Percentiles rank a stretch among this genome's conserved stretches.
Evolutionary conservation across 2,797 vertebrate species (phyloP).

Genomic region (Pampus argenteus): DNA sequence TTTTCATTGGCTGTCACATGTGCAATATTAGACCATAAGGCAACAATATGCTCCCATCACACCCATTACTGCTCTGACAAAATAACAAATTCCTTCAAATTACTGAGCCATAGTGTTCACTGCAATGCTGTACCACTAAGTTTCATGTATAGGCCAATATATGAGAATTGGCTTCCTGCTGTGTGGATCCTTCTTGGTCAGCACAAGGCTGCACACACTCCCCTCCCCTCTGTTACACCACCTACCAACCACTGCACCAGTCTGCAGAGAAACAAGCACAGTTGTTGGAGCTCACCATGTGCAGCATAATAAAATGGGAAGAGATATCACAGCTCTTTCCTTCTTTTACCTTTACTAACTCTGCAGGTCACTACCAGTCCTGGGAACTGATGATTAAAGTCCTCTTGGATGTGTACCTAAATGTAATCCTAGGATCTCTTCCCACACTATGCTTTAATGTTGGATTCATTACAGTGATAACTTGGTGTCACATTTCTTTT

Average conservation of each 20-base stretch:
- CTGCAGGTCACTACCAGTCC: background rate
- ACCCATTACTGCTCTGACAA: conserved; percentile 19
- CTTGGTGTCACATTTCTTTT: background rate
- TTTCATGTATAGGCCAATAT: conserved; percentile 19
- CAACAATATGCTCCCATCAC: conserved; percentile 14
- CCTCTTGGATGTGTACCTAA: no score
- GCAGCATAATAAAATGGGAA: conserved; percentile 33
- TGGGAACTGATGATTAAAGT: background rate
- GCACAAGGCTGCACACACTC: conserved; percentile 16
- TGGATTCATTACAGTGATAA: background rate
- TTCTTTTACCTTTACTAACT: background rate
- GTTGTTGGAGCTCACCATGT: conserved; percentile 32
- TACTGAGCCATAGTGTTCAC: conserved; percentile 1
- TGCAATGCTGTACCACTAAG: conserved; percentile 16
- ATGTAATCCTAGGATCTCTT: background rate
- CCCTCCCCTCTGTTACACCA: conserved; percentile 26
- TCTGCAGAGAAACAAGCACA: conserved; percentile 41
- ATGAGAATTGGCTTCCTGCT: conserved; percentile 42
- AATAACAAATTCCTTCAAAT: conserved; percentile 23
- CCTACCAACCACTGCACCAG: conserved; percentile 30
- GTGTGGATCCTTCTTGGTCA: conserved; percentile 36
- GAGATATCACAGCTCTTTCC: background rate
- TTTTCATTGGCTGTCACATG: conserved; percentile 21
- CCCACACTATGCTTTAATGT: background rate
- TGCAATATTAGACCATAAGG: conserved; percentile 17